Conservation (phyloP, 2,888 invertebrate species). For the Salticus scenicus region DNA sequence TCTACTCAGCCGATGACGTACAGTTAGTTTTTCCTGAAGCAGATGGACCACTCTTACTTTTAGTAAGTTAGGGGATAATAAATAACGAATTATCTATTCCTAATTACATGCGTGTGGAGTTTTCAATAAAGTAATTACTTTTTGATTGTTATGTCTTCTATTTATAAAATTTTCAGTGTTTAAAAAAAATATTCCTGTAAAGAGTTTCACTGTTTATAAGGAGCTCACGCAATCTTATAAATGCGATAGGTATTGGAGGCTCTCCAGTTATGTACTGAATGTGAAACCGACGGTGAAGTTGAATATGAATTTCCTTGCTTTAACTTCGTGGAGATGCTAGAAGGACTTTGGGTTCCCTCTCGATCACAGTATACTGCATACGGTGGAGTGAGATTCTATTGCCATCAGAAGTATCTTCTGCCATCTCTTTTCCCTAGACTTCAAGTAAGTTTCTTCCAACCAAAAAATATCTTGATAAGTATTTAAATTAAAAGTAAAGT, state of each 20-base stretch:
- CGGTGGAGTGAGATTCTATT: conserved; percentile 44
- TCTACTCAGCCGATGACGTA: conserved; percentile 84
- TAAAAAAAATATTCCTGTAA: too few relatives aligned
- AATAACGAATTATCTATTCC: too few relatives aligned
- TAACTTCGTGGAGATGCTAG: conserved; percentile 61
- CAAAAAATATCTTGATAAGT: too few relatives aligned
- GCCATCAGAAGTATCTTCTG: conserved; percentile 39
- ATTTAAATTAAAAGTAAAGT: too few relatives aligned
- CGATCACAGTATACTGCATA: conserved; percentile 36
- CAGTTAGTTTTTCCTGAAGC: conserved; percentile 83
- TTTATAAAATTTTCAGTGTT: too few relatives aligned
- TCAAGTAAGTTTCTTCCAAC: conserved; percentile 45
- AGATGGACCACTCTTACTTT: conserved; percentile 82
- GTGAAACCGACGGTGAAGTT: conserved; percentile 83
- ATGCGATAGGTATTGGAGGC: conserved; percentile 80
- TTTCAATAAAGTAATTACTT: too few relatives aligned
- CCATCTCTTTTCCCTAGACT: conserved; percentile 50
- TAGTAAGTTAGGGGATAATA: too few relatives aligned
- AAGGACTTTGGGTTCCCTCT: conserved; percentile 62
- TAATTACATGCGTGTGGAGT: too few relatives aligned
- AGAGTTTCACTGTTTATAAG: too few relatives aligned
- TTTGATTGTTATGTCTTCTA: too few relatives aligned
- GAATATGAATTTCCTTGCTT: conserved; percentile 87
- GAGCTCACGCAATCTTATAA: too few relatives aligned
- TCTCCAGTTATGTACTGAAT: conserved; percentile 83